Conservation (phyloP, 1,140 invertebrate species). For the Lanistes nyassanus region DNA sequence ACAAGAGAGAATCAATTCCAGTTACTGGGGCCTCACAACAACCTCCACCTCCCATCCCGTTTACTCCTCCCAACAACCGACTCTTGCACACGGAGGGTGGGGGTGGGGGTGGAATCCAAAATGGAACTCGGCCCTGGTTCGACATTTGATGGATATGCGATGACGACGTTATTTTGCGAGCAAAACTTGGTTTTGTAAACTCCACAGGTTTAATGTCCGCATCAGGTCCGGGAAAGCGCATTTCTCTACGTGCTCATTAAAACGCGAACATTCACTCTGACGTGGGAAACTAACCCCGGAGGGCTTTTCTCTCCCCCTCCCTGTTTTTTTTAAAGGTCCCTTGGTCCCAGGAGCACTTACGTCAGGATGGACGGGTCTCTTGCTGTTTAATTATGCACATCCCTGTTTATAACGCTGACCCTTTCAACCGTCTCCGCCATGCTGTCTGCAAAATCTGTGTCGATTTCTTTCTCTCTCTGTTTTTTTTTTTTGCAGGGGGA, state of each 20-base stretch:
- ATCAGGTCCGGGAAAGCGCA: neutral
- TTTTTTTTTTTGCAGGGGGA: too few relatives aligned
- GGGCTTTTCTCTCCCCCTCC: neutral
- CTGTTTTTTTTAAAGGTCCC: neutral
- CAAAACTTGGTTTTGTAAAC: conserved; percentile 11
- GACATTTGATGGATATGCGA: conserved; percentile 23
- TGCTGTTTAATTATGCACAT: conserved; percentile 18
- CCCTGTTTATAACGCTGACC: neutral
- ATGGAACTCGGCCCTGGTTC: neutral
- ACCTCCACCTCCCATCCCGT: neutral
- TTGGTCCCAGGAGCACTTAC: neutral
- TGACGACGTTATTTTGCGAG: conserved; percentile 19
- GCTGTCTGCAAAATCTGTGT: conserved; percentile 9
- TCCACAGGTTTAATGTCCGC: neutral
- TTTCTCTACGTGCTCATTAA: conserved; percentile 11
- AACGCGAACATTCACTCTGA: conserved; percentile 13
- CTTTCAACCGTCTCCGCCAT: neutral
- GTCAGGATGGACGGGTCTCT: neutral
- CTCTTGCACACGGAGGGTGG: neutral
- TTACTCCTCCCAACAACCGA: too few relatives aligned
- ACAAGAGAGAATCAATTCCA: conserved; percentile 22
- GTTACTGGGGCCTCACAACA: conserved; percentile 5
- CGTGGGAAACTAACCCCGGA: neutral
- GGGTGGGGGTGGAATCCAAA: too few relatives aligned
- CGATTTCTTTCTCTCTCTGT: neutral